Evolutionary conservation across 2,797 vertebrate genomes (phyloP), one percentile per base, ranked within the genome.

Genomic region (Oceanodroma leucorhoa): DNA sequence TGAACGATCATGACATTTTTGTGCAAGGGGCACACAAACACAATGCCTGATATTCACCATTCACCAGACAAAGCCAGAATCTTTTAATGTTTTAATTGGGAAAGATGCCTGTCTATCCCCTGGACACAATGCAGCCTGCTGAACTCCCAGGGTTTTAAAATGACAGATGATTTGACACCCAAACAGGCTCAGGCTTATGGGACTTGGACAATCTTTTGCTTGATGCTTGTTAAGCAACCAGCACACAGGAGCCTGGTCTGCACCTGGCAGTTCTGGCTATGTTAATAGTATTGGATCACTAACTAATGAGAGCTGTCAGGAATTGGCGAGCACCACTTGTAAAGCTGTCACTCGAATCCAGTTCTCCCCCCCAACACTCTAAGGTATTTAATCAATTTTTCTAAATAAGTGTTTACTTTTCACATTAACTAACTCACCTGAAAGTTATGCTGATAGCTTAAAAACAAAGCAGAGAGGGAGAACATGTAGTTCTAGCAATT

Each of bases 331-430:
- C 57, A 48, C 45, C 11, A 6, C 53, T 71, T 65, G 48, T 5
- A 84, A 92, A 73, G 40, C 51, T 92, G 87, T 80, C 84, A 45
- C 29, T 70, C 4, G 8, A 85, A 83, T 34, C 30, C 54, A 69
- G 66, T 40, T 36, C n/a, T 17, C 27, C 11, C 5, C 12, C 21
- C 2, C 8, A 23, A 38, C 40, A 18, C 41, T 13, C 24, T 2
- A n/a, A 57, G 29, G 41, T 66, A 73, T 80, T 89, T 38, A 83
- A 83, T 80, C 34, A 3, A 1, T 60, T 77, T 92, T 91, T 73
- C 50, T 54, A 78, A 92, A 61, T 20, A 2, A 87, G 6, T 45
- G 29, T 53, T 95, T 96, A 83, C 48, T 91, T 96, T 93, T 83
- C 84, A 71, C 61, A 77, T 57, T 45, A 87, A 57, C 34, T 45